These are phyloP conservation scores for Eurois occulta DNA, from an alignment of 2,888 invertebrate genomes.

Conservation along the genomic window DNA sequence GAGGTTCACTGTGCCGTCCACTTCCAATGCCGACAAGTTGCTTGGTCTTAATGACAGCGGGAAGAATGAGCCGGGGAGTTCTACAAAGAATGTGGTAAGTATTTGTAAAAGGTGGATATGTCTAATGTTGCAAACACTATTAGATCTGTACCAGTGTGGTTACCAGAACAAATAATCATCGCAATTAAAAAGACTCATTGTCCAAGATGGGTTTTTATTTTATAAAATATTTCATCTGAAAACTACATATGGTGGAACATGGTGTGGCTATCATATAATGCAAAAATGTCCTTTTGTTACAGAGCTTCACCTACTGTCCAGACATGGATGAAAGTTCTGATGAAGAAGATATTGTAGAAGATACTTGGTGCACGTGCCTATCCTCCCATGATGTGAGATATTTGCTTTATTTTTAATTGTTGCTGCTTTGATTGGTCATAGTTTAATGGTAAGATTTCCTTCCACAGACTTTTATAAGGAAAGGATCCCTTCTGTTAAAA, in stretches of 20 bases:
- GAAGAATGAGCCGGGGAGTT: constrained; percentile 76
- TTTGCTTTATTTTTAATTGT: not conserved
- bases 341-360: constrained; percentile 84
- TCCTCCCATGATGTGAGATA: constrained; percentile 85
- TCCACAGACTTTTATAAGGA: not conserved
- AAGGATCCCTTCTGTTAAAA: not conserved
- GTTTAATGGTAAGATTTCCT: not conserved
- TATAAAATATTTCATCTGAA: not conserved
- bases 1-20: constrained; percentile 84
- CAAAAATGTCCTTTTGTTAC: constrained; percentile 61
- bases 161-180: not conserved
- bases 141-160: not conserved
- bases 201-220: too few relatives aligned
- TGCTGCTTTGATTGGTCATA: not conserved
- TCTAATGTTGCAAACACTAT: not conserved
- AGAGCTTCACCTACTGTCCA: constrained; percentile 81
- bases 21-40: constrained; percentile 86
- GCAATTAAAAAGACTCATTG: not conserved
- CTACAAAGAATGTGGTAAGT: constrained; percentile 78
- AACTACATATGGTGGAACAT: not conserved
- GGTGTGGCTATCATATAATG: not conserved
- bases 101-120: not conserved
- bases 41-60: constrained; percentile 81
- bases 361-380: constrained; percentile 86
- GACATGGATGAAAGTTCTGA: constrained; percentile 83